These are phyloP conservation scores for Zophobas atratus DNA, from an alignment of 1,140 invertebrate genomes.

Conservation along the genomic window DNA sequence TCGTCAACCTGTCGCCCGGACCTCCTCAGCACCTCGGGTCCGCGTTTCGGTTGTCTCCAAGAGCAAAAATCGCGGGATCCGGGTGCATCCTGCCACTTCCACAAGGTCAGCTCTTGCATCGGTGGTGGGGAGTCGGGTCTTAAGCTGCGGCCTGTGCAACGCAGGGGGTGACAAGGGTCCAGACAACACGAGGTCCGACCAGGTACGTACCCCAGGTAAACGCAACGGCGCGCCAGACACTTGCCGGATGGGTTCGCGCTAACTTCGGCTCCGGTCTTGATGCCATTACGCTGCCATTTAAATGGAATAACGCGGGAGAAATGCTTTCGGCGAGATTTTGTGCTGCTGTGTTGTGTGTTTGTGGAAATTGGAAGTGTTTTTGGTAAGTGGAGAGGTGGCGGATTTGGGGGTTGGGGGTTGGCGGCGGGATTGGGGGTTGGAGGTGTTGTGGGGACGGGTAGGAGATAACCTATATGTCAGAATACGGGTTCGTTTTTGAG, in stretches of 20 bases:
- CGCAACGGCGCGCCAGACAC: slow-evolving; percentile 55
- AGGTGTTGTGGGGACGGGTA: too few species aligned
- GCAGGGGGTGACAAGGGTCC: slow-evolving; percentile 52
- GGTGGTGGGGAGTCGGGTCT: slow-evolving; percentile 26
- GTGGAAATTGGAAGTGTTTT: background rate
- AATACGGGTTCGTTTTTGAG: too few species aligned
- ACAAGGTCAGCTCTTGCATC: slow-evolving; percentile 43
- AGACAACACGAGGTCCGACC: slow-evolving; percentile 54
- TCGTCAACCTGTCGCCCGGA: slow-evolving; percentile 2
- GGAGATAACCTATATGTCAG: too few species aligned
- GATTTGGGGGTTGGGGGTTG: background rate
- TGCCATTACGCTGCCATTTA: slow-evolving; percentile 35
- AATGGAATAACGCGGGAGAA: slow-evolving; percentile 46
- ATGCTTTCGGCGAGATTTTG: slow-evolving; percentile 14
- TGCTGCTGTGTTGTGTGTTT: slow-evolving; percentile 26
- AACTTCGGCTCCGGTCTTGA: slow-evolving; percentile 52
- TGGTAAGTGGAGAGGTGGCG: slow-evolving; percentile 6
- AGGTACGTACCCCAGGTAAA: slow-evolving; percentile 57
- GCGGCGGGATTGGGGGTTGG: too few species aligned
- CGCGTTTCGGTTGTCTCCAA: slow-evolving; percentile 14
- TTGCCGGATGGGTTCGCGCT: slow-evolving; percentile 54
- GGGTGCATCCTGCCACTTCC: slow-evolving; percentile 33
- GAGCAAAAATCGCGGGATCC: slow-evolving; percentile 40
- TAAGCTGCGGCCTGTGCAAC: slow-evolving; percentile 49
- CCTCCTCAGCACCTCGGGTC: background rate